A percentile compares a stretch with the other conserved stretches of the same genome.
phyloP scores from a whole-genome alignment of 1,140 invertebrate genomes.

The Agraylea sexmaculata region DNA sequence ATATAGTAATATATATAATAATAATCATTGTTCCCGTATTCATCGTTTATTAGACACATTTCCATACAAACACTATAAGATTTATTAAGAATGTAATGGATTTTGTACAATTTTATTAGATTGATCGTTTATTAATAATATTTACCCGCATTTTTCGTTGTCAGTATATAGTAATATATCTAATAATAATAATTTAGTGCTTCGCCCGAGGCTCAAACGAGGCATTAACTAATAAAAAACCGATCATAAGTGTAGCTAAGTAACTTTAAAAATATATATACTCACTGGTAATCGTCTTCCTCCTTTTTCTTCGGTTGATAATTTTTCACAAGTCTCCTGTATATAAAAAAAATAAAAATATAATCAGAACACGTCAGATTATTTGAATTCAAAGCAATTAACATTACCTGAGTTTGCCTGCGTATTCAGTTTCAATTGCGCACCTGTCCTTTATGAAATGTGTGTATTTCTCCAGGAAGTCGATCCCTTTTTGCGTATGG shows the following conservation, averaged over 20 bases:
- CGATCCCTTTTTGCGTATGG: constrained; percentile 95
- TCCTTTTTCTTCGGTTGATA: constrained; percentile 97
- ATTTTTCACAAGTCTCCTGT: constrained; percentile 88
- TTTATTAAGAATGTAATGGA: no score
- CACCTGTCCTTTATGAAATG: constrained; percentile 90
- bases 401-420: constrained; percentile 80
- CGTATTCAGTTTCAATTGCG: constrained; percentile 92
- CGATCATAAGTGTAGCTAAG: neutral
- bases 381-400: constrained; percentile 1
- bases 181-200: no score
- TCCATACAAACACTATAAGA: no score
- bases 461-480: constrained; percentile 91
- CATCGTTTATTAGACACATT: no score
- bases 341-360: constrained; percentile 36
- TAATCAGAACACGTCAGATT: neutral
- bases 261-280: constrained; percentile 27
- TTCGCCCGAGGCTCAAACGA: neutral
- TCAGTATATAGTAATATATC: no score
- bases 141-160: no score
- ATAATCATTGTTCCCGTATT: no score
- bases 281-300: constrained; percentile 94
- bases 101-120: no score
- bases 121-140: no score
- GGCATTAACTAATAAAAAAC: constrained; percentile 2
- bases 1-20: no score